Conservation (phyloP, 2,113 vertebrate species). For the Rhynchomys soricoides region DNA sequence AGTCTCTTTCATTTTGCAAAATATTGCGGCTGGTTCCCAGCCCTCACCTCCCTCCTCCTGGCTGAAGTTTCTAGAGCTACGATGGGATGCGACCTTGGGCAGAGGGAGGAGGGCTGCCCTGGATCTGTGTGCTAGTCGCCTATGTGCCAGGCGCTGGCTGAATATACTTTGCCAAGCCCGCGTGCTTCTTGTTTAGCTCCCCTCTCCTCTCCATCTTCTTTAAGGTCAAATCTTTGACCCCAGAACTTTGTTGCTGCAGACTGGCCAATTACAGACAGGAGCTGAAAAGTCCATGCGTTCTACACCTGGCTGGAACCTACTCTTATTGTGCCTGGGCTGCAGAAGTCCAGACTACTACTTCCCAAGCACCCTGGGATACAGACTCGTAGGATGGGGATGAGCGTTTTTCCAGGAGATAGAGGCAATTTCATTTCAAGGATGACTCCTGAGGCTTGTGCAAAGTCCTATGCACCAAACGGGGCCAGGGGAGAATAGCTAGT, state of each 20-base stretch:
- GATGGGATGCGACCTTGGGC: slow-evolving; percentile 36
- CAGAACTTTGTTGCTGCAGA: background rate
- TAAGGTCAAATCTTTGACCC: slow-evolving; percentile 62
- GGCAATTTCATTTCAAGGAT: background rate
- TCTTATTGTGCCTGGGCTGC: background rate
- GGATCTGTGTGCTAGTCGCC: background rate
- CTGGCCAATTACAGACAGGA: background rate
- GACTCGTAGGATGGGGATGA: background rate
- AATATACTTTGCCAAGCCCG: background rate
- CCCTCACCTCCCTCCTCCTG: background rate
- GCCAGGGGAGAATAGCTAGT: background rate
- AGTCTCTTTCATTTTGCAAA: background rate
- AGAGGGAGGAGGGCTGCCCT: background rate
- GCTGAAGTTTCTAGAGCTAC: slow-evolving; percentile 61
- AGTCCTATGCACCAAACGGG: background rate
- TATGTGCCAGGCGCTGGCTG: rapidly evolving
- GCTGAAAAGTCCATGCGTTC: background rate
- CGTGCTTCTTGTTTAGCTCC: background rate
- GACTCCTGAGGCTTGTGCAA: background rate
- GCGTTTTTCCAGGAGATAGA: background rate
- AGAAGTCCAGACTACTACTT: background rate
- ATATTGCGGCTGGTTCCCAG: background rate
- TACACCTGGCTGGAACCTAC: background rate
- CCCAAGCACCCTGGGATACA: background rate
- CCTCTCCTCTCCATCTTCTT: background rate